Percentiles rank a stretch among this genome's conserved stretches.
These are phyloP conservation scores for Procambarus virginalis DNA, from an alignment of 1,140 invertebrate species.

Conservation along the genomic window DNA sequence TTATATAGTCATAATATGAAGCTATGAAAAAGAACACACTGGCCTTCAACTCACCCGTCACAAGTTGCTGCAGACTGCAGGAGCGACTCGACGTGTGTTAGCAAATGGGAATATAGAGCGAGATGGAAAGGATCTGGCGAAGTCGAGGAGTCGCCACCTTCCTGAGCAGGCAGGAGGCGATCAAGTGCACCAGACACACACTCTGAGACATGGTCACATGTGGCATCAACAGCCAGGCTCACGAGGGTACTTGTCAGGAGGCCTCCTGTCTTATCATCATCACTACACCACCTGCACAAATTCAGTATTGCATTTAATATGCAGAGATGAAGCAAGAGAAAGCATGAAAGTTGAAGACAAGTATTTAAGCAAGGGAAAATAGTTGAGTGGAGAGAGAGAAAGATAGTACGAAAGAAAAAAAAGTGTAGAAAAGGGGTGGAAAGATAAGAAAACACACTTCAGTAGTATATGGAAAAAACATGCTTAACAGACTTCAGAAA, in stretches of 20 bases:
- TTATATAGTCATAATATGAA: too few species aligned
- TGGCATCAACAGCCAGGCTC: slow-evolving; percentile 66
- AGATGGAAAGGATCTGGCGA: slow-evolving; percentile 57
- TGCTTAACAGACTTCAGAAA: too few species aligned
- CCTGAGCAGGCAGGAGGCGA: slow-evolving; percentile 58
- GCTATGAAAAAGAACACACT: background rate
- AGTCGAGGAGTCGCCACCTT: slow-evolving; percentile 37
- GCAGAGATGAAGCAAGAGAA: background rate
- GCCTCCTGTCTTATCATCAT: slow-evolving; percentile 65
- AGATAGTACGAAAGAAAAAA: too few species aligned
- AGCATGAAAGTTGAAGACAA: too few species aligned
- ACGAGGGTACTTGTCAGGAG: slow-evolving; percentile 62
- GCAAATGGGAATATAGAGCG: slow-evolving; percentile 50
- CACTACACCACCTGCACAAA: slow-evolving; percentile 64
- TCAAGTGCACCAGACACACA: slow-evolving; percentile 63
- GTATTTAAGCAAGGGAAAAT: too few species aligned
- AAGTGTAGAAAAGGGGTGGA: too few species aligned
- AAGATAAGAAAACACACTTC: too few species aligned
- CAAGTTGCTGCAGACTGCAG: slow-evolving; percentile 58
- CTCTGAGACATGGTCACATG: slow-evolving; percentile 66
- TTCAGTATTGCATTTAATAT: background rate
- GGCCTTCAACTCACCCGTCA: slow-evolving; percentile 54
- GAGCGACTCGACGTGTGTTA: slow-evolving; percentile 59
- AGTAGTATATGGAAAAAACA: too few species aligned
- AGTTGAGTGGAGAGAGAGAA: too few species aligned